phyloP scores from a whole-genome alignment of 2,888 invertebrate genomes.

The Drosophila prolongata region DNA sequence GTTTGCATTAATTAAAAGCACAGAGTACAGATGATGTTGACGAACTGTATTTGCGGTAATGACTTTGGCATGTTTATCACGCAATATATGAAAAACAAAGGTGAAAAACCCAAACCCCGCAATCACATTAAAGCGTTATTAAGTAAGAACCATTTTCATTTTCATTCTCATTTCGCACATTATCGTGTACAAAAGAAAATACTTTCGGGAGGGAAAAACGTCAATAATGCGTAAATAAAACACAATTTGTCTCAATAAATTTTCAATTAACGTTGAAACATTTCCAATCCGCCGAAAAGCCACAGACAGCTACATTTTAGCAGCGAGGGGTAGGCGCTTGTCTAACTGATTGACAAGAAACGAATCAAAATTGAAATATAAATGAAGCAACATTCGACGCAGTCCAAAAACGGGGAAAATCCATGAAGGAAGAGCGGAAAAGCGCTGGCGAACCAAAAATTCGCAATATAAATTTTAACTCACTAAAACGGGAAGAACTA shows the following conservation, averaged over 20 bases:
- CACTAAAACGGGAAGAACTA: constrained; percentile 12
- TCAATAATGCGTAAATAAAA: constrained; percentile 60
- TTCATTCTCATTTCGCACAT: constrained; percentile 16
- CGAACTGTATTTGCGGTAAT: constrained; percentile 73
- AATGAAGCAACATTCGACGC: constrained; percentile 51
- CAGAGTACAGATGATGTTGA: constrained; percentile 41
- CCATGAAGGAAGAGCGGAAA: constrained; percentile 4
- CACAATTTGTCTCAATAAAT: constrained; percentile 76
- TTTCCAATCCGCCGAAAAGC: constrained; percentile 44
- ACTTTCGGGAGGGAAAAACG: constrained; percentile 27
- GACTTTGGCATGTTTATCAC: constrained; percentile 72
- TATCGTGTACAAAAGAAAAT: constrained; percentile 8
- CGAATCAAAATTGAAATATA: constrained; percentile 79
- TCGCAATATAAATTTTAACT: constrained; percentile 35
- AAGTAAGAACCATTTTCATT: constrained; percentile 11
- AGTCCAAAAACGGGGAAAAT: constrained; percentile 11
- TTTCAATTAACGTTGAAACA: constrained; percentile 74
- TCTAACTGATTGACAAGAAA: constrained; percentile 73
- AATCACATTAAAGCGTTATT: constrained; percentile 30
- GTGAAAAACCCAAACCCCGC: constrained; percentile 1
- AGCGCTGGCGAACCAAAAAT: constrained; percentile 19
- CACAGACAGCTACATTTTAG: constrained; percentile 49
- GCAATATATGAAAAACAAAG: constrained; percentile 51
- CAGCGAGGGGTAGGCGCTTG: constrained; percentile 26
- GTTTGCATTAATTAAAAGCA: constrained; percentile 76